Base-by-base conservation (phyloP, 2,888 invertebrate genomes). In the Leptopilina drosophilae region DNA sequence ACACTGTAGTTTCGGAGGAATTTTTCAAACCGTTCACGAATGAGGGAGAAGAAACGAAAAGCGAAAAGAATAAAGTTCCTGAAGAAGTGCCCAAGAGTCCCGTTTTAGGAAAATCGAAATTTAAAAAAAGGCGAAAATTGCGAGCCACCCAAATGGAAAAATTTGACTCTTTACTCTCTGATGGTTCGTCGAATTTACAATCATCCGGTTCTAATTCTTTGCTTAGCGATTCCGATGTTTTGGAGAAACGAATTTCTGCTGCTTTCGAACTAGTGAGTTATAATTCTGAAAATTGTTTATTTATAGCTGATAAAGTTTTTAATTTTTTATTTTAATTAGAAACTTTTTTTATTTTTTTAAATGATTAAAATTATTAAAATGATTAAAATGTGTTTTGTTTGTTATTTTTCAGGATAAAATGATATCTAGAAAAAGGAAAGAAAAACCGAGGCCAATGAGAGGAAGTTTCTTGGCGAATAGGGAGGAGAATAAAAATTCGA, bases 231-330 rank as follows among this genome's bases (percentile, higher is more conserved):
- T 82, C 78, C 2, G 77, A 82, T 26, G 78, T 79, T 75, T 64
- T 82, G 8, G 62, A 78, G 5, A 79, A 92, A 7, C 81, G 89
- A 20, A 92, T 94, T 11, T 77, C 81, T 64, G 87, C 87, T 81
- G 76, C 83, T 85, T 69, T 87, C 82, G 87, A 89, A 83, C 89
- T 87, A 85, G 88, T 89, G 82, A 65, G 79, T 84, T 81, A 65
- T 80, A 64, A 42, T 78, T 79, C 9, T 14, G 33, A 65, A 33
- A 33, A 33, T 33, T 33, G 5, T 33, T 33, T 33, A n/a, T 33
- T 33, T 20, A 2, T 5, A 33, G 33, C 26, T 49, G 33, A 40
- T 75, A 11, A 79, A 42, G 20, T 15, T 62, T 76, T 66, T 53
- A 46, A 76, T 77, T 15, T 78, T 53, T 80, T 80, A 77, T 77